Base-by-base conservation (phyloP, 2,113 vertebrate species). In the Cephalopholis sonnerati region DNA sequence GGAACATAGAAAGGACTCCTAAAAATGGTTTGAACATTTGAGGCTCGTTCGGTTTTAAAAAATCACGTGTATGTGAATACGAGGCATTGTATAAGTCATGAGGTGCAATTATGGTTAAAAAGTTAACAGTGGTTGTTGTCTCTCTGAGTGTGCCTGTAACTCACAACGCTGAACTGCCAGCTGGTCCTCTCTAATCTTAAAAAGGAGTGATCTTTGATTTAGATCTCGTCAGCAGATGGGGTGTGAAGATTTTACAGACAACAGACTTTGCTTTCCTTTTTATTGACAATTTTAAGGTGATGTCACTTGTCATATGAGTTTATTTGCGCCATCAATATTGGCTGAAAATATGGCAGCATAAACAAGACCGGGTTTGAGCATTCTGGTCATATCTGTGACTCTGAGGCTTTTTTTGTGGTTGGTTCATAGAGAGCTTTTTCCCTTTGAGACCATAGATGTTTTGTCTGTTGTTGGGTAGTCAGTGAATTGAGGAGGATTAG, bases 1-100 rank as follows among this genome's bases (percentile, higher is more conserved):
- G 54, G 71, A 86, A 83, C 77, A 50, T 68, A 79, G 41, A 44
- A 77, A 81, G 50, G 70, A 48, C 20, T 39, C 41, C 61, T 44
- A 44, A 27, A 41, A 12, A 66, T 1, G 13, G 9, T 39, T 20
- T 29, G n/a, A 84, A 24, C 11, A 12, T 66, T 69, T 74, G 41
- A 81, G 72, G 29, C 10, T 69, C 5, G 15, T 29, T 44, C 9
- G 2, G 55, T 69, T 77, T 76, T 59, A 41, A 67, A 36, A 69
- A 75, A 51, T 71, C 73, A 79, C 3, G 18, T 11, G 63, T 65
- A 71, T 41, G n/a, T 65, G 24, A 74, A 54, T 57, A 36, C 57
- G 25, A 20, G 18, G 39, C 62, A 41, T 67, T 69, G 57, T 62
- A 16, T 74, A 62, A 79, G 79, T 79, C 74, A 65, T 29, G 74